These are phyloP conservation scores for Aptenodytes forsteri DNA, from an alignment of 2,113 vertebrate species.

Conservation along the genomic window DNA sequence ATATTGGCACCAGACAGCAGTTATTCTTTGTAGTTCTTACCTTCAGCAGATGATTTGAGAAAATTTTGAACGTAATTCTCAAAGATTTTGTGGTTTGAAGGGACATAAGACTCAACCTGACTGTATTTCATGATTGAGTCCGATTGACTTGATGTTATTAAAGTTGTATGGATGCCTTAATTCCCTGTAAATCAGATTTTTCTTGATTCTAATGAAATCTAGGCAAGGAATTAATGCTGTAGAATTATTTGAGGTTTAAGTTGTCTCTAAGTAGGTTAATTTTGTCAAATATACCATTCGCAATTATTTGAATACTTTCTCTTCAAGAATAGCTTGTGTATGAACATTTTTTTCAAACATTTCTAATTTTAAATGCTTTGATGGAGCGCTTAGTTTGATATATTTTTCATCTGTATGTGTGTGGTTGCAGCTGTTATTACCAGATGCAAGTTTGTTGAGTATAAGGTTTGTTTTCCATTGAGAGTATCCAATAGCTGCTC, in stretches of 20 bases:
- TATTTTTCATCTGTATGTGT: not conserved
- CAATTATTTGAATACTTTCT: not conserved
- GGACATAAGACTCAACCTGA: not conserved
- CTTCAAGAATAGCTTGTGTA: not conserved
- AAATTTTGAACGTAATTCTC: not conserved
- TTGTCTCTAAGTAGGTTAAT: not conserved
- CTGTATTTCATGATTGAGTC: not conserved
- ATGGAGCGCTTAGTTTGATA: not conserved
- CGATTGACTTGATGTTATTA: not conserved
- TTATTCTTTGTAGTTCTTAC: not conserved
- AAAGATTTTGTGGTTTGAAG: not conserved
- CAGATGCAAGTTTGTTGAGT: not conserved
- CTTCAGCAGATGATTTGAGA: not conserved
- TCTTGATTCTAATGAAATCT: not conserved
- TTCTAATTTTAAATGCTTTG: slow-evolving; percentile 23
- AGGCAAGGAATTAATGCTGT: not conserved
- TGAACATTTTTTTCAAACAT: not conserved
- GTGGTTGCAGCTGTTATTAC: slow-evolving; percentile 36
- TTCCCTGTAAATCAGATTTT: not conserved
- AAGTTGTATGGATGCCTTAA: not conserved
- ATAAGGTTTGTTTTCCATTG: not conserved
- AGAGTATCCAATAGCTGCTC: not conserved
- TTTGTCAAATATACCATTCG: not conserved
- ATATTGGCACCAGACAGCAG: not conserved
- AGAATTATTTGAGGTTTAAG: not conserved